These are phyloP conservation scores for Macrophya alboannulata DNA, from an alignment of 2,888 invertebrate species.

Conservation along the genomic window DNA sequence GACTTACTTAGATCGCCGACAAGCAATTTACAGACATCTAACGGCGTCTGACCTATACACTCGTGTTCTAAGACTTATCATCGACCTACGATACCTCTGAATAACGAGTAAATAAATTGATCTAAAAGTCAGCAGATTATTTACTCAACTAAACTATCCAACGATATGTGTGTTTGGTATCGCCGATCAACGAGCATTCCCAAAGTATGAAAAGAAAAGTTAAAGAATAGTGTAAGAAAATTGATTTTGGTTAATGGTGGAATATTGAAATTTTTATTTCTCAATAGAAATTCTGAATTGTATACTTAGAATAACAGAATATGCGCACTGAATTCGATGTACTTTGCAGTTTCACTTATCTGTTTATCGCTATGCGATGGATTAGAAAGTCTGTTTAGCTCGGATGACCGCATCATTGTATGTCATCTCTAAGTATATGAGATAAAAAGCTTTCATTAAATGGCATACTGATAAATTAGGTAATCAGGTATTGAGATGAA, in stretches of 20 bases:
- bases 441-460: not conserved
- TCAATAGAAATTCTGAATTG: not conserved
- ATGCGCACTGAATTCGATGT: not conserved
- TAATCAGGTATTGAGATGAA: not conserved
- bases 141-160: not conserved
- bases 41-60: slow-evolving; percentile 75
- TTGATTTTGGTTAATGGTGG: slow-evolving; percentile 3
- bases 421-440: not conserved
- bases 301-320: not conserved
- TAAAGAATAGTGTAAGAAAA: not conserved
- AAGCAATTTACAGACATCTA: slow-evolving; percentile 72
- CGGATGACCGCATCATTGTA: not conserved
- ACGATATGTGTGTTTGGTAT: slow-evolving; percentile 6
- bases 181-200: slow-evolving; percentile 21
- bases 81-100: not conserved
- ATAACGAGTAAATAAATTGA: slow-evolving; percentile 35
- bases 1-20: slow-evolving; percentile 88
- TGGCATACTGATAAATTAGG: not conserved
- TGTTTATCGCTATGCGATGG: not conserved
- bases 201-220: not conserved
- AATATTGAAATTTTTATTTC: not conserved
- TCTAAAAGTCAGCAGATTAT: not conserved
- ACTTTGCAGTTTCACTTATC: not conserved
- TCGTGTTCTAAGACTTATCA: slow-evolving; percentile 38
- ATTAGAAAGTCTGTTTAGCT: not conserved